Evolutionary conservation across 2,888 invertebrate genomes (phyloP).

Genomic region (Saturnia pavonia): DNA sequence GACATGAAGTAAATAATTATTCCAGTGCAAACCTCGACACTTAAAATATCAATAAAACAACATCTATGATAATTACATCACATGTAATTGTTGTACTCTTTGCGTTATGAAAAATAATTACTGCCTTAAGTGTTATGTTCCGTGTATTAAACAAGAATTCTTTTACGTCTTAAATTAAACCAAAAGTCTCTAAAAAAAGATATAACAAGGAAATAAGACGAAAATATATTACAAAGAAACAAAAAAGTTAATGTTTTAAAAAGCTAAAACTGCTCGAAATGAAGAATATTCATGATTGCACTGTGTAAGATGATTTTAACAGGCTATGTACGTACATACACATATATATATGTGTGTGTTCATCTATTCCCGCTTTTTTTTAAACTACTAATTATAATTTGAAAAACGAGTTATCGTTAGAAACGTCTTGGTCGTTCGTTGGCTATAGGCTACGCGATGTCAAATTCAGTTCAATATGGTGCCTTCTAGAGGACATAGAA

Average conservation of each 20-base stretch:
- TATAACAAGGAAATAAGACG: not conserved
- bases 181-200: not conserved
- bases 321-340: no score
- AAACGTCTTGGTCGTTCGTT: no score
- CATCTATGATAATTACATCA: not conserved
- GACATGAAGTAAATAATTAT: slow-evolving; percentile 10
- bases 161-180: not conserved
- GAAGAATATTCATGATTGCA: not conserved
- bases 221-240: not conserved
- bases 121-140: not conserved
- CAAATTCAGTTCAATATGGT: no score
- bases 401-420: no score
- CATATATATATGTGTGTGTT: no score
- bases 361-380: no score
- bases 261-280: not conserved
- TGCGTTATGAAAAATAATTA: not conserved
- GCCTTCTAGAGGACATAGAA: no score
- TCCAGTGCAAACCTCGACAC: not conserved
- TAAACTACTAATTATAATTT: no score
- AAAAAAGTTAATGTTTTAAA: not conserved
- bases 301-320: not conserved
- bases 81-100: not conserved
- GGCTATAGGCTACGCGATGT: no score
- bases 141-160: not conserved
- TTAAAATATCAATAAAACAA: not conserved